phyloP scores from a whole-genome alignment of 2,113 vertebrate genomes.

The Pogona vitticeps region DNA sequence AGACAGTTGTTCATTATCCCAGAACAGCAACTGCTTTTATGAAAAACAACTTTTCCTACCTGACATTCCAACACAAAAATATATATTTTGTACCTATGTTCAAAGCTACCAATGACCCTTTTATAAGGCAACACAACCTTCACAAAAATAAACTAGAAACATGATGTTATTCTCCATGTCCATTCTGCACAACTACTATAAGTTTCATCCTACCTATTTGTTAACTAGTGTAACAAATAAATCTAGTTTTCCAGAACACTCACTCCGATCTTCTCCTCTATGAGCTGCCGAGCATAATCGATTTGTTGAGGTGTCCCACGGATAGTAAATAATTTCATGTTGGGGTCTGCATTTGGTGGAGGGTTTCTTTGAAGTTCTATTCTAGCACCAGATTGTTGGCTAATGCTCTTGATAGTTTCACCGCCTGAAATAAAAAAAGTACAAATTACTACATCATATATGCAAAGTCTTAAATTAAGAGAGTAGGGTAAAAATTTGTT shows the following conservation, averaged over 20 bases:
- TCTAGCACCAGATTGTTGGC: conserved; percentile 95
- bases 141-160: not conserved
- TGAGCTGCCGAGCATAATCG: conserved; percentile 95
- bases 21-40: not conserved
- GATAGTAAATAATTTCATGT: conserved; percentile 96
- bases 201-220: not conserved
- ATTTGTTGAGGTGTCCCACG: conserved; percentile 96
- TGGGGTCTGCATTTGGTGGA: conserved; percentile 95
- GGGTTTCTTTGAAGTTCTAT: conserved; percentile 97
- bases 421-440: conserved; percentile 80
- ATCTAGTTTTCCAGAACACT: conserved; percentile 59
- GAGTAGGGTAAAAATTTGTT: no score
- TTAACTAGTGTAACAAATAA: not conserved
- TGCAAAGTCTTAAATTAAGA: not conserved
- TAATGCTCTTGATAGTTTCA: conserved; percentile 98
- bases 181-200: not conserved
- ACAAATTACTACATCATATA: not conserved
- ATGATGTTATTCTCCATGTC: not conserved
- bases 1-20: not conserved
- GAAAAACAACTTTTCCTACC: not conserved
- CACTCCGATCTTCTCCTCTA: conserved; percentile 98
- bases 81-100: not conserved
- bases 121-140: not conserved
- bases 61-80: not conserved
- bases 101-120: not conserved